Base-by-base conservation (phyloP, 1,140 invertebrate genomes). In the Drosophila oshimai region DNA sequence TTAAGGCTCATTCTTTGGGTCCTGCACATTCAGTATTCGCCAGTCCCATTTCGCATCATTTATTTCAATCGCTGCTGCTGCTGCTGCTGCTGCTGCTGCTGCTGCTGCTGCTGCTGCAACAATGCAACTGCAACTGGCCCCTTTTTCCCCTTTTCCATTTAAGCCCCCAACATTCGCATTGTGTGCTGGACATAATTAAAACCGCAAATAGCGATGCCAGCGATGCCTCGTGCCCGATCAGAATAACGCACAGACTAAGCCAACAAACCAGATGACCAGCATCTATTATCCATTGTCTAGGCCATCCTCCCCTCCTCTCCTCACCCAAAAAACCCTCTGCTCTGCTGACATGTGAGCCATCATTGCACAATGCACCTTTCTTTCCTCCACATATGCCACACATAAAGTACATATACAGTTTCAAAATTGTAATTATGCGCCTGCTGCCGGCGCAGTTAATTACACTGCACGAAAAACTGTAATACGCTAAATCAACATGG, bases 401-500 rank as follows among this genome's bases (percentile, higher is more conserved):
- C n/a, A 22, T 28, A 13, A 31, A 31, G 17, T 29, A 55, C 22
- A 22, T 58, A 58, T 58, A 58, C 26, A 42, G 44, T 44, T 54
- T 62, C 47, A 50, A 72, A 73, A 64, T 73, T 73, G 68, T 73
- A 73, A 73, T 73, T 73, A 73, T 73, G 45, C 69, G 39, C 47
- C 15, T 17, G 60, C 18, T 49, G 58, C n/a, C n/a, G n/a, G n/a
- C n/a, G 20, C 57, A 54, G 70, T 73, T 73, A 73, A 73, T 73
- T 73, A 73, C 69, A 73, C 67, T 72, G 47, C 6, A 29, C 58
- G 26, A 41, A 64, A 39, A 24, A 18, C 17, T 53, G 26, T 29
- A 46, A 46, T 72, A 46, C 36, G 42, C 17, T 18, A 61, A 64
- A 73, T 72, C 69, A 72, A 73, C 45, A 49, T 44, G 54, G 45